Evolutionary conservation across 2,797 vertebrate species (phyloP).

Genomic region (Liparis tanakae): DNA sequence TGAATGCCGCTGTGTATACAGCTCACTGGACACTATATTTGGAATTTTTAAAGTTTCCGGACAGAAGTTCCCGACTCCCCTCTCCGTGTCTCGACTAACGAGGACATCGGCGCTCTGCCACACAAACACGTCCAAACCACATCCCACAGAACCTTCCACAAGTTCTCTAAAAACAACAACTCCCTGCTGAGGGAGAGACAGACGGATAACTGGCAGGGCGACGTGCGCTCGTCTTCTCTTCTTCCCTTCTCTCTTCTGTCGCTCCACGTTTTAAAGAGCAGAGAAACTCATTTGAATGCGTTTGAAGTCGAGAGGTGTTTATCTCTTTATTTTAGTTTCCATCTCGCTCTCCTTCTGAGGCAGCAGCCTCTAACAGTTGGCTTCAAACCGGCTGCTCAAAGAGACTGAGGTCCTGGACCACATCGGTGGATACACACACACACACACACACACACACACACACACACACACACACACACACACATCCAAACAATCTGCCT

Average conservation of each 20-base stretch:
- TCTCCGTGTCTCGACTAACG: background rate
- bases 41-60: background rate
- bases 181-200: conserved; percentile 6
- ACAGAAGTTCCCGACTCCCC: background rate
- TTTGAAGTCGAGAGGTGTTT: conserved; percentile 19
- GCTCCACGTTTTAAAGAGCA: background rate
- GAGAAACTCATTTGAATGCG: background rate
- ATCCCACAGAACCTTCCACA: background rate
- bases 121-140: background rate
- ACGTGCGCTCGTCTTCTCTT: background rate
- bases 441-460: background rate
- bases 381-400: conserved; percentile 28
- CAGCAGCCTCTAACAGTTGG: conserved; percentile 8
- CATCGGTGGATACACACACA: background rate
- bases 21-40: background rate
- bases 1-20: too few relatives aligned
- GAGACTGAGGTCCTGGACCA: background rate
- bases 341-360: conserved; percentile 8
- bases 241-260: background rate
- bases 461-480: background rate
- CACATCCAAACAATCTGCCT: background rate
- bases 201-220: conserved; percentile 6
- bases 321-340: conserved; percentile 8
- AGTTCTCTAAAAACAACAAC: background rate
- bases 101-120: background rate